A percentile compares a stretch with the other conserved stretches of the same genome.
Conservation (phyloP, 2,888 invertebrate species). For the Tetranychus piercei region DNA sequence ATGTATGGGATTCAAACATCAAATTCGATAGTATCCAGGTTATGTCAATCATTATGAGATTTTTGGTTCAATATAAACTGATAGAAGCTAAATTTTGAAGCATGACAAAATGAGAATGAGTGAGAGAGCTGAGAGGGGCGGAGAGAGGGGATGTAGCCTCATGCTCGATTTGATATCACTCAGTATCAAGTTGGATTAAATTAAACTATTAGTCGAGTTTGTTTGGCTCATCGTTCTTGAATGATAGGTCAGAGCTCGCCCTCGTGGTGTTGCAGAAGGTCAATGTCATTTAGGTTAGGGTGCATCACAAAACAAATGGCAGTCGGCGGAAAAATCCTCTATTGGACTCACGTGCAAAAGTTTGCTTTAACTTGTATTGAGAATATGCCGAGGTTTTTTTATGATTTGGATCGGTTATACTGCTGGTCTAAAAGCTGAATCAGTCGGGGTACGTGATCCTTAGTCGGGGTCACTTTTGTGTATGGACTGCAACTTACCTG, state of each 20-base stretch:
- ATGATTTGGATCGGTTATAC: conserved; percentile 73
- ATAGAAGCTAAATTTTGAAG: conserved; percentile 42
- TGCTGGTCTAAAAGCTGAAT: conserved; percentile 35
- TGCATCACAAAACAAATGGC: conserved; percentile 96
- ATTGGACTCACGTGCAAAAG: conserved; percentile 76
- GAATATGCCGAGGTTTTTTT: conserved; percentile 93
- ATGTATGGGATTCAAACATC: neutral
- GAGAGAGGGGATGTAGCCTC: conserved; percentile 30
- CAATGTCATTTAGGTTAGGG: conserved; percentile 52
- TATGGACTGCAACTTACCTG: conserved; percentile 24
- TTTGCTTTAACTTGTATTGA: conserved; percentile 96
- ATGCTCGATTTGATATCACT: too few species aligned
- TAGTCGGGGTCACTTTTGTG: neutral
- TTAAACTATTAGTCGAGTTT: conserved; percentile 55
- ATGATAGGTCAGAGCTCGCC: conserved; percentile 20
- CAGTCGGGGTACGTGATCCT: too few species aligned
- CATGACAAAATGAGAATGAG: too few species aligned
- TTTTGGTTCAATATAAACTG: conserved; percentile 28
- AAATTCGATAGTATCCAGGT: neutral
- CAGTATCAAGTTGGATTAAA: conserved; percentile 82
- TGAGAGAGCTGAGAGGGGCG: neutral
- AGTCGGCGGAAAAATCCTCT: conserved; percentile 88
- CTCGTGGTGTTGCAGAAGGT: conserved; percentile 19
- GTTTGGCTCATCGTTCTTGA: conserved; percentile 37
- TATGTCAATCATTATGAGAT: conserved; percentile 1